Evolutionary conservation across 2,888 invertebrate genomes (phyloP).

Genomic region (Hirtodrosophila histrioides): DNA sequence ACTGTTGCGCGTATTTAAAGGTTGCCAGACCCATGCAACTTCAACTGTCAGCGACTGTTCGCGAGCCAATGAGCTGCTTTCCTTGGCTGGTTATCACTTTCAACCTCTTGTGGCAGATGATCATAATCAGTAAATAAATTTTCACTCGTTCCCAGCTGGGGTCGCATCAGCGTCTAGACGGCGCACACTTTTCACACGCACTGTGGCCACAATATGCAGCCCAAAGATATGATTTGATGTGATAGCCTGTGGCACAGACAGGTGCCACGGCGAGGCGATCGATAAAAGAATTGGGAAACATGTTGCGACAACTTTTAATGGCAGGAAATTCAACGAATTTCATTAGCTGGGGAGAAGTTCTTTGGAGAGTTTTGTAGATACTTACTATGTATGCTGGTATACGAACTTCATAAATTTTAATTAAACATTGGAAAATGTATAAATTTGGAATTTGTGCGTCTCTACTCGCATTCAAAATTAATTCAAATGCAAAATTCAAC

Average conservation of each 20-base stretch:
- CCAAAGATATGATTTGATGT: conserved; percentile 20
- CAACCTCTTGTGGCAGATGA: conserved; percentile 21
- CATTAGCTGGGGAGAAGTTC: conserved; percentile 33
- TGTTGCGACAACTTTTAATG: conserved; percentile 42
- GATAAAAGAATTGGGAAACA: conserved; percentile 28
- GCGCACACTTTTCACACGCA: conserved; percentile 52
- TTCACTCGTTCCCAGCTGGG: conserved; percentile 24
- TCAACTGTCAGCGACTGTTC: not conserved
- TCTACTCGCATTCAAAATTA: conserved; percentile 5
- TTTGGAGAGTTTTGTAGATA: not conserved
- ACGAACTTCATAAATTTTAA: conserved; percentile 60
- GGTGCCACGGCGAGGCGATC: conserved; percentile 23
- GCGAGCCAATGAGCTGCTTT: not conserved
- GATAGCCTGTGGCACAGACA: conserved; percentile 10
- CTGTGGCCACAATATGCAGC: conserved; percentile 39
- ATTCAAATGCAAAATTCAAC: conserved; percentile 27
- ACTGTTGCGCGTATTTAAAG: no score
- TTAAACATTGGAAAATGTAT: conserved; percentile 37
- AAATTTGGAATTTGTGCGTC: conserved; percentile 1
- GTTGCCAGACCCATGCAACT: not conserved
- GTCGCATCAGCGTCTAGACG: conserved; percentile 20
- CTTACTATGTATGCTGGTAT: not conserved
- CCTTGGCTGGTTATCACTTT: conserved; percentile 24
- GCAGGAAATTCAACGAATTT: conserved; percentile 48
- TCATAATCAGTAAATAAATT: conserved; percentile 39